Percentiles rank a stretch among this genome's conserved stretches.
phyloP scores from a whole-genome alignment of 1,140 invertebrate species.

The Dendroctonus valens region DNA sequence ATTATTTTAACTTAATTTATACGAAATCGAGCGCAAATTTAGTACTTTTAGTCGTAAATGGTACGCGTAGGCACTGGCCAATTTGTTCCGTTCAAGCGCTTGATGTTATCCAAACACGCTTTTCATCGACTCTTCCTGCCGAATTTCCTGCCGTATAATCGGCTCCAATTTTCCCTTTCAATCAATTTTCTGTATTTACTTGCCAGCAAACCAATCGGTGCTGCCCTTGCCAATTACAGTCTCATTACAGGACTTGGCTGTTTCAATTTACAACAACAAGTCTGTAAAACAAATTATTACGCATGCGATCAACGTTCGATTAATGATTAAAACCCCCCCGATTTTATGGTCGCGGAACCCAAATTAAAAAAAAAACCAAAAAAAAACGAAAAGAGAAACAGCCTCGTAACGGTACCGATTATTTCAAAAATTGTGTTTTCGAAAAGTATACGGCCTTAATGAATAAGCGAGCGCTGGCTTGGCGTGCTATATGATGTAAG shows the following conservation, averaged over 20 bases:
- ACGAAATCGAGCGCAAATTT: slow-evolving; percentile 18
- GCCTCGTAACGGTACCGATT: slow-evolving; percentile 9
- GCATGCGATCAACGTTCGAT: slow-evolving; percentile 1
- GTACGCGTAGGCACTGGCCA: too few species aligned
- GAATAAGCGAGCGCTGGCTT: slow-evolving; percentile 6
- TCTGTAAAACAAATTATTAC: slow-evolving; percentile 21
- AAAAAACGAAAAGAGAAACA: slow-evolving; percentile 3
- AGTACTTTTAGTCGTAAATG: slow-evolving; percentile 4
- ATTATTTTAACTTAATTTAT: slow-evolving; percentile 28
- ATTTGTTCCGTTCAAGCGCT: too few species aligned
- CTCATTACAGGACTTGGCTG: too few species aligned
- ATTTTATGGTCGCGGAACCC: not conserved
- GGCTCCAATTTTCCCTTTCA: too few species aligned
- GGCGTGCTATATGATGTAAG: slow-evolving; percentile 30
- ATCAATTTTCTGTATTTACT: too few species aligned
- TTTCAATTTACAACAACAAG: slow-evolving; percentile 6
- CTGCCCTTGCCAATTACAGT: not conserved
- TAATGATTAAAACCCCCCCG: slow-evolving; percentile 14
- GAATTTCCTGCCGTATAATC: too few species aligned
- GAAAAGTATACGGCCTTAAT: slow-evolving; percentile 12
- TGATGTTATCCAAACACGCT: too few species aligned
- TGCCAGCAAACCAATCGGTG: not conserved
- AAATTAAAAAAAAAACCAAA: slow-evolving; percentile 17
- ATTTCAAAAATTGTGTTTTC: slow-evolving; percentile 14
- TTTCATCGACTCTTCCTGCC: too few species aligned